Base-by-base conservation (phyloP, 2,888 invertebrate genomes). In the Alitta virens region DNA sequence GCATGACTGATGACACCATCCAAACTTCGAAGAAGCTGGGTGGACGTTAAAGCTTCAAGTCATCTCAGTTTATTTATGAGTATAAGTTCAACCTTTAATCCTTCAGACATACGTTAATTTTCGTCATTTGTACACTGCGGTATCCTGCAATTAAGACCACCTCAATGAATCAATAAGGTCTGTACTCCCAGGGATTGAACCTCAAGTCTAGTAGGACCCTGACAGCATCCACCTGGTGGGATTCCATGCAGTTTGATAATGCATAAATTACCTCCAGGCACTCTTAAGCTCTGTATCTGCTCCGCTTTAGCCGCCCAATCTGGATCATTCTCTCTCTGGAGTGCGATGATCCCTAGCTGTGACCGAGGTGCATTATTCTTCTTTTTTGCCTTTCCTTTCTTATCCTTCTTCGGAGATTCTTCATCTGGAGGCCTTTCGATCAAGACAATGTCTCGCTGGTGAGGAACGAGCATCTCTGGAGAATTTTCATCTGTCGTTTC, bases 251-350 rank as follows among this genome's bases (percentile, higher is more conserved):
- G 16, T 14, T 40, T 14, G 16, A 40, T 40, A 40, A 40, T 40
- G 42, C 12, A n/a, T n/a, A n/a, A n/a, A n/a, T 49, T 7, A 57
- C 57, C 57, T 18, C 59, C 59, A 21, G 50, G 50, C n/a, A 27
- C 33, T 2, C 59, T 27, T 21, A 59, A 51, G 40, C 59, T 59
- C 52, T 59, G 59, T 2, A 59, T 40, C n/a, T 24, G 33, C 18
- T 50, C 51, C 33, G 38, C 33, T 16, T 59, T 52, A 18, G 18
- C 18, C 50, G 26, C 51, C 51, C 38, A 38, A 1, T 51, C 51
- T n/a, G 59, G 59, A 38, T 49, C 51, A 33, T 59, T 27, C 27
- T 63, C 63, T 9, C 42, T 33, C 56, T 63, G 51, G 23, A 63
- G 46, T 2, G 63, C 63, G 2, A 46, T 18, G 16, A 63, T 52